phyloP scores from a whole-genome alignment of 2,888 invertebrate species.

The Homarus gammarus region DNA sequence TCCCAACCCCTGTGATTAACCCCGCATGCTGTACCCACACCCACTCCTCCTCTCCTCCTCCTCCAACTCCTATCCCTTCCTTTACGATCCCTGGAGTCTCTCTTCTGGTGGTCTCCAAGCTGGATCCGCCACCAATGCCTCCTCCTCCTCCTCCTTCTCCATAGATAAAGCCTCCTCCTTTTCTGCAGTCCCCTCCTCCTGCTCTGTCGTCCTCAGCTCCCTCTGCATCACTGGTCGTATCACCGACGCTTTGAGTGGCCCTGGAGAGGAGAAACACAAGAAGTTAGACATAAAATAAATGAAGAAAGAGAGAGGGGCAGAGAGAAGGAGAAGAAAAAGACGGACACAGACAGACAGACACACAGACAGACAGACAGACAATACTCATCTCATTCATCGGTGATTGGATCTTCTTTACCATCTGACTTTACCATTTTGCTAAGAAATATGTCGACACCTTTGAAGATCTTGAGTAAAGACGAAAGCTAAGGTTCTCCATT shows the following conservation, averaged over 20 bases:
- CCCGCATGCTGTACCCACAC: not conserved
- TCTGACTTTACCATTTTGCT: no score
- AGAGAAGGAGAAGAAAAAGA: no score
- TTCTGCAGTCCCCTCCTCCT: not conserved
- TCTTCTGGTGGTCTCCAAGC: not conserved
- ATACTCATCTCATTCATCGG: no score
- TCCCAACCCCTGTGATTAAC: constrained; percentile 11
- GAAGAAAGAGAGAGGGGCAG: no score
- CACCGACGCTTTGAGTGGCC: not conserved
- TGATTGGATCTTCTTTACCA: no score
- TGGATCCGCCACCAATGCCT: no score
- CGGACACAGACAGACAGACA: no score
- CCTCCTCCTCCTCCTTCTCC: not conserved
- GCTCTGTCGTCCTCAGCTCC: not conserved
- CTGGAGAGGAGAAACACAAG: not conserved
- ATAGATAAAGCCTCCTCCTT: not conserved
- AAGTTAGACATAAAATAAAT: no score
- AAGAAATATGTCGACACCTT: no score
- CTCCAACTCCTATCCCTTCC: not conserved
- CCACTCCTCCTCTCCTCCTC: not conserved
- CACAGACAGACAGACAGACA: no score
- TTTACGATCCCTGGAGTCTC: not conserved
- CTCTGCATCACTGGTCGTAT: not conserved
- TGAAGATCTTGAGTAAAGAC: no score
- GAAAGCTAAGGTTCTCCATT: no score